Percentiles rank a stretch among this genome's conserved stretches.
phyloP scores from a whole-genome alignment of 2,888 invertebrate genomes.

The Homarus gammarus region DNA sequence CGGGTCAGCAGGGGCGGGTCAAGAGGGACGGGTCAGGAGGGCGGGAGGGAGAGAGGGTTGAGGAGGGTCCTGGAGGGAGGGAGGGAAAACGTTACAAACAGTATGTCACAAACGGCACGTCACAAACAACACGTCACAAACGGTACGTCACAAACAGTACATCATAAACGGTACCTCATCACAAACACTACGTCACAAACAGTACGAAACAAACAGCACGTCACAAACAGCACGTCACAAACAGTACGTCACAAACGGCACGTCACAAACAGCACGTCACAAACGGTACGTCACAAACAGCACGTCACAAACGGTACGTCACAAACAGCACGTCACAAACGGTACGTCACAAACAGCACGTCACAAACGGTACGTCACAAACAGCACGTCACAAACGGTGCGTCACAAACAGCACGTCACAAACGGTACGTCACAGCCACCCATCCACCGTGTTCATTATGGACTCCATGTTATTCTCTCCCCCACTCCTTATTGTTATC shows the following conservation, averaged over 20 bases:
- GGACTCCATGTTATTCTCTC: constrained; percentile 23
- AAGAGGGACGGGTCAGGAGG: not conserved
- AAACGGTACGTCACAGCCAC: not conserved
- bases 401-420: not conserved
- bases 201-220: no score
- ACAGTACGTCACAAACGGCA: not conserved
- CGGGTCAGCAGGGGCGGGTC: not conserved
- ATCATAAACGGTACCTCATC: no score
- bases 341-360: not conserved
- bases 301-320: not conserved
- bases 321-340: not conserved
- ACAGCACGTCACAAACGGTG: not conserved
- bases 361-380: not conserved
- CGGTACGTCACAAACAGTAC: not conserved
- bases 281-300: not conserved
- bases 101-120: not conserved
- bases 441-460: constrained; percentile 13
- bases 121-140: not conserved
- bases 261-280: not conserved
- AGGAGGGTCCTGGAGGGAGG: not conserved
- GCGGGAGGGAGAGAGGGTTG: not conserved
- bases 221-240: not conserved
- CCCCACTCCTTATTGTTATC: constrained; percentile 17
- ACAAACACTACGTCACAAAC: no score
- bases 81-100: not conserved